Percentiles rank a stretch among this genome's conserved stretches.
These are phyloP conservation scores for Agelaius phoeniceus DNA, from an alignment of 2,113 vertebrate species.

Conservation along the genomic window DNA sequence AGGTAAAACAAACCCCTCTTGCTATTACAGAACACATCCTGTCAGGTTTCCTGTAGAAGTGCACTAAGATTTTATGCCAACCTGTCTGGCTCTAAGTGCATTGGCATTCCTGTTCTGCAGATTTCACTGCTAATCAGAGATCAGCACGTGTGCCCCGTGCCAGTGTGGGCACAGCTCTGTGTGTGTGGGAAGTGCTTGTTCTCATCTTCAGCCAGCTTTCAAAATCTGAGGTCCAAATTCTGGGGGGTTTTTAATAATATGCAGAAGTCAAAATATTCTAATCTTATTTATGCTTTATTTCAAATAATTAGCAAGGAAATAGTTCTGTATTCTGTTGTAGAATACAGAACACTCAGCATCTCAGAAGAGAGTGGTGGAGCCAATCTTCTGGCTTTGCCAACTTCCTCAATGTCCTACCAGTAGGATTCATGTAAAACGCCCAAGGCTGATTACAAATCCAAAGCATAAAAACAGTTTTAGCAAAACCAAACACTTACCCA, in stretches of 20 bases:
- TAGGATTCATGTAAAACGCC: not conserved
- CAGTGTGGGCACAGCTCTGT: not conserved
- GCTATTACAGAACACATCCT: not conserved
- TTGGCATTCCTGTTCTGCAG: not conserved
- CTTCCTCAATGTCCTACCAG: not conserved
- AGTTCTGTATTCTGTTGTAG: not conserved
- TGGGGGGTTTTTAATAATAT: not conserved
- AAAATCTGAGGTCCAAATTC: not conserved
- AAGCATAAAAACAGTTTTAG: not conserved
- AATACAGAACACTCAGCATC: not conserved
- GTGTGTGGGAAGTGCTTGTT: not conserved
- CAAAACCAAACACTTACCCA: conserved; percentile 85
- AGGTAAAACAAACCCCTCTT: not conserved
- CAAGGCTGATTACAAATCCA: not conserved
- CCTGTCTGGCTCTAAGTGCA: not conserved
- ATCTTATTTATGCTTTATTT: not conserved
- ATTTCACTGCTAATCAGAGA: not conserved
- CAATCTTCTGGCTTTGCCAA: not conserved
- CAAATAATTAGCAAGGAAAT: not conserved
- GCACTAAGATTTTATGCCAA: not conserved
- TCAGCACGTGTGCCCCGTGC: fast-evolving
- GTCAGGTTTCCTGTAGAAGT: not conserved
- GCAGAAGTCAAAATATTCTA: not conserved
- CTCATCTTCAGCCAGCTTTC: not conserved
- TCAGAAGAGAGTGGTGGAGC: not conserved